Base-by-base conservation (phyloP, 2,113 vertebrate genomes). In the Telmatochromis sp. region DNA sequence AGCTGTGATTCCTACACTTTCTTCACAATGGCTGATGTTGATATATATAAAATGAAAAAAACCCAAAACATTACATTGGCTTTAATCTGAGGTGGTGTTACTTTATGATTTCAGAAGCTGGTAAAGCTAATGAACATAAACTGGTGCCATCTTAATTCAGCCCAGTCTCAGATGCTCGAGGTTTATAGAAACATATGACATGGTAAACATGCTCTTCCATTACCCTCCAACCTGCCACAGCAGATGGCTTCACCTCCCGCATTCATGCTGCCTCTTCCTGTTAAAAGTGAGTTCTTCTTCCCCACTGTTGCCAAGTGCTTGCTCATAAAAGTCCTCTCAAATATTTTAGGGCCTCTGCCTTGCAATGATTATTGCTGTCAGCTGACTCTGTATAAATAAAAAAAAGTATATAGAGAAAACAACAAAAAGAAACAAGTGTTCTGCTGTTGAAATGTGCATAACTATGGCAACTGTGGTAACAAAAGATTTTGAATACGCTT, bases 331-430 rank as follows among this genome's bases (percentile, higher is more conserved):
- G 42, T 47, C 12, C 37, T 70, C 12, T 42, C n/a, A 23, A 15
- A 42, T 19, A 75, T 31, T 49, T 75, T 8, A 31, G 42, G 42
- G 9, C 26, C 23, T 49, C 23, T 75, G 23, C 2, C 23, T 47
- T 75, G 4, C 10, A 0, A 75, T 75, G 6, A 49, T 28, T 49
- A 0, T 19, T 31, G 42, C 9, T 75, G 42, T 49, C 40, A 47
- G 9, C 42, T 5, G 42, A 75, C 23, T 5, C 3, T 75, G 42
- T 28, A 7, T 45, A 70, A 58, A 7, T 21, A 21, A 17, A 15
- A 23, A 21, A 17, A 15, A 26, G 2, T 26, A 10, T 17, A 73
- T 23, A 26, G 8, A 73, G 37, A 45, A 45, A 73, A 45, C 1
- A 68, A 40, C 1, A 40, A 1, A 68, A 42, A 70, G 3, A 65